Base-by-base conservation (phyloP, 2,797 vertebrate species). In the Nyctibius grandis region DNA sequence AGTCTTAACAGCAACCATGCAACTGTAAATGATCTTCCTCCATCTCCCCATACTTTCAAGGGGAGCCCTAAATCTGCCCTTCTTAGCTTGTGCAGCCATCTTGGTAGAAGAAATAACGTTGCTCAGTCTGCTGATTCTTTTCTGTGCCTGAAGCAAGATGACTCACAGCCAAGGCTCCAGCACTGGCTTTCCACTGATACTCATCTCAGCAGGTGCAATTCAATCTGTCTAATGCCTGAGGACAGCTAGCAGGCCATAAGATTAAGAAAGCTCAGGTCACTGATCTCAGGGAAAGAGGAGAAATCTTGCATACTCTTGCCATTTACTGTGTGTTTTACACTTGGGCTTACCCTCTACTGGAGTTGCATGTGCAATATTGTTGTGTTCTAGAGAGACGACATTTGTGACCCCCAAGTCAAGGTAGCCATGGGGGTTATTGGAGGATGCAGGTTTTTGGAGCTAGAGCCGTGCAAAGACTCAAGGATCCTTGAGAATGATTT, bases 161-260 rank as follows among this genome's bases (percentile, higher is more conserved):
- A 82, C 54, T 96, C 72, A 57, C 33, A 76, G 73, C 57, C 63
- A 86, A 47, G 67, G 34, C 74, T 95, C 44, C 85, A 72, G 0
- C 57, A 8, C 7, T 76, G 74, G 53, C 67, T 91, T 91, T 78
- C 31, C 51, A 18, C 67, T 53, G 89, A 76, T 90, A 88, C 0
- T 85, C 69, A 63, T 96, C 82, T 96, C 60, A 67, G 85, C 88
- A 91, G 73, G 72, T 96, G 80, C 77, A 82, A 12, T 84, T 89
- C 83, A 51, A 2, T 76, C 38, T 61, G 67, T 85, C 74, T 69
- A 29, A 45, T 82, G 80, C 81, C 95, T 77, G 74, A 61, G 80
- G 88, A 90, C 29, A 79, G 54, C 57, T 70, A 76, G 54, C 45
- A 18, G 18, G 4, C 48, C 10, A 0, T 57, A 42, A 63, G 60